Percentiles rank a stretch among this genome's conserved stretches.
These are phyloP conservation scores for Scomber scombrus DNA, from an alignment of 2,113 vertebrate species.

Conservation along the genomic window DNA sequence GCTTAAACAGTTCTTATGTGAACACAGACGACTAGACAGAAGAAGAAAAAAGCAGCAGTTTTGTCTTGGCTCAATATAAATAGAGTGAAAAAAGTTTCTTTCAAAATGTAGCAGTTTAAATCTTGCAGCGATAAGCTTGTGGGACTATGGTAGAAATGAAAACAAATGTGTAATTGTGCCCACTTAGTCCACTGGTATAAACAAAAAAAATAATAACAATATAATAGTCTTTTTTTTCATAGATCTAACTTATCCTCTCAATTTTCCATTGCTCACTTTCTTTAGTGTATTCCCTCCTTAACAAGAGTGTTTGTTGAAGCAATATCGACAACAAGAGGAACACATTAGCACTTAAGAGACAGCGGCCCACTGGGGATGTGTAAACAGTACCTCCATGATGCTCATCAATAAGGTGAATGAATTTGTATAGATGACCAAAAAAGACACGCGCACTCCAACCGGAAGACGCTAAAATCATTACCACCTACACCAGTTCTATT, in stretches of 20 bases:
- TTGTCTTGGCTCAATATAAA: background rate
- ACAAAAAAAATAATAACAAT: slow-evolving; percentile 2
- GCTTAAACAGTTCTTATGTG: background rate
- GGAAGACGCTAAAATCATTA: slow-evolving; percentile 66
- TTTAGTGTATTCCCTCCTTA: slow-evolving; percentile 28
- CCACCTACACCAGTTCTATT: slow-evolving; percentile 59
- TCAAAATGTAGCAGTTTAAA: slow-evolving; percentile 3
- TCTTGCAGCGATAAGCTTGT: background rate
- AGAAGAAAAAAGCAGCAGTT: background rate
- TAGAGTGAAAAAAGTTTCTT: background rate
- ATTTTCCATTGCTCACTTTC: slow-evolving; percentile 28
- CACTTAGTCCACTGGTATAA: background rate
- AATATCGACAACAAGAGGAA: slow-evolving; percentile 61
- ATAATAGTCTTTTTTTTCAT: too few relatives aligned
- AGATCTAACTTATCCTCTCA: background rate
- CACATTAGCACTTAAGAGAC: slow-evolving; percentile 67
- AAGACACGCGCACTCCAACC: slow-evolving; percentile 58
- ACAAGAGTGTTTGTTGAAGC: slow-evolving; percentile 57
- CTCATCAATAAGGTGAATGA: slow-evolving; percentile 66
- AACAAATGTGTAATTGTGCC: background rate
- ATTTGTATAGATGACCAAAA: slow-evolving; percentile 71
- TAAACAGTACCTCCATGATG: slow-evolving; percentile 66
- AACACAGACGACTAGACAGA: background rate
- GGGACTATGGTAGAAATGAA: background rate
- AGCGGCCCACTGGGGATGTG: slow-evolving; percentile 61